Percentiles rank a stretch among this genome's conserved stretches.
Evolutionary conservation across 2,888 invertebrate genomes (phyloP).

Genomic region (Orthosia gothica): DNA sequence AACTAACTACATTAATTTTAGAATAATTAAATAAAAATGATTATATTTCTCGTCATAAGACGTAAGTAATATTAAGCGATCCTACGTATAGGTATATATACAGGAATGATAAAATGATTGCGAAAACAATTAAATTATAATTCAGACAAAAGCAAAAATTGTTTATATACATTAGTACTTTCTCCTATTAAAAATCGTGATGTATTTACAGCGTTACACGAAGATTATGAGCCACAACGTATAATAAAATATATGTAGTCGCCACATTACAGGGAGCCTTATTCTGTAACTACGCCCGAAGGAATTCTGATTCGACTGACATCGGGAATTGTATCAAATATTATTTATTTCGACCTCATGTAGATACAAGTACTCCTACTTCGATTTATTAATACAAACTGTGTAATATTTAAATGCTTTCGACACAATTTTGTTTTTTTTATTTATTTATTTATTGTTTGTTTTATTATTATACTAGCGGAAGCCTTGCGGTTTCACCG

Average conservation of each 20-base stretch:
- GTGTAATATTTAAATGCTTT: not conserved
- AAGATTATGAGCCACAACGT: not conserved
- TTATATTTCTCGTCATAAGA: no score
- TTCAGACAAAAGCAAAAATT: no score
- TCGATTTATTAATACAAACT: not conserved
- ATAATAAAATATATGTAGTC: not conserved
- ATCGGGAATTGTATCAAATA: slow-evolving; percentile 41
- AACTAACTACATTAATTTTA: not conserved
- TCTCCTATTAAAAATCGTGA: no score
- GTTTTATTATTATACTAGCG: not conserved
- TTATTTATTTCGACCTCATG: slow-evolving; percentile 45
- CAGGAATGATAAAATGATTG: no score
- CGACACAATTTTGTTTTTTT: no score
- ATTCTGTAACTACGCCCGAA: slow-evolving; percentile 41
- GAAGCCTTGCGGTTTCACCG: no score
- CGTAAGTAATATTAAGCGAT: no score
- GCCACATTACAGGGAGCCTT: slow-evolving; percentile 28
- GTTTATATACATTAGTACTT: no score
- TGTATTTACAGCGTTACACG: no score
- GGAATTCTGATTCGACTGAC: slow-evolving; percentile 52
- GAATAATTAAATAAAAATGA: not conserved
- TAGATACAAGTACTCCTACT: not conserved
- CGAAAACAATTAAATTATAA: no score
- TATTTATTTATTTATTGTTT: not conserved
- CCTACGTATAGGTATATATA: no score